These are phyloP conservation scores for Pachyrhynchus sulphureomaculatus DNA, from an alignment of 1,140 invertebrate genomes.

Conservation along the genomic window DNA sequence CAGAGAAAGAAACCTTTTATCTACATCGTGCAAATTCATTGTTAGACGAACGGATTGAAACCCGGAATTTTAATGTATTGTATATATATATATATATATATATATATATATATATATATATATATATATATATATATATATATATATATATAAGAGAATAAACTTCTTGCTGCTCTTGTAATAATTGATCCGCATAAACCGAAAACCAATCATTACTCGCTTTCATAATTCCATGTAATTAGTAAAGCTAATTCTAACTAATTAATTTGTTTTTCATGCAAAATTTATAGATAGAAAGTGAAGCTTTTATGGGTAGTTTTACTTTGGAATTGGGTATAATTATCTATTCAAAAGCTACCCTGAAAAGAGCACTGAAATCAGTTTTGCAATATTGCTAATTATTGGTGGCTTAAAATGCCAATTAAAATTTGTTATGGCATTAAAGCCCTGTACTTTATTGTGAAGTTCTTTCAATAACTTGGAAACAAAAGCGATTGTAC, in stretches of 20 bases:
- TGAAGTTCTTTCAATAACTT: too few relatives aligned
- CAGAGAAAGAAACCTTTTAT: too few relatives aligned
- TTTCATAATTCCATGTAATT: not conserved
- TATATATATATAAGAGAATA: too few relatives aligned
- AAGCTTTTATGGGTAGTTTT: constrained; percentile 1
- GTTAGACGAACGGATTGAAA: too few relatives aligned
- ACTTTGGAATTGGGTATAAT: not conserved
- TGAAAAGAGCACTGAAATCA: not conserved
- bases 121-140: too few relatives aligned
- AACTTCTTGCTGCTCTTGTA: too few relatives aligned
- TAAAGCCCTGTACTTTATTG: too few relatives aligned
- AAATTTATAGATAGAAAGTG: not conserved
- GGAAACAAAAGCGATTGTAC: too few relatives aligned
- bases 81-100: too few relatives aligned
- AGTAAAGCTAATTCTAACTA: not conserved
- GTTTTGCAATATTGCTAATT: not conserved
- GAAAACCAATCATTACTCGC: not conserved
- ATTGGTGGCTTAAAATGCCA: not conserved
- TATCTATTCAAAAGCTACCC: not conserved
- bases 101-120: too few relatives aligned
- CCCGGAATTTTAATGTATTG: too few relatives aligned
- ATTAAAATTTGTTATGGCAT: not conserved
- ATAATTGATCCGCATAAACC: not conserved
- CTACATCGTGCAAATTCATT: too few relatives aligned
- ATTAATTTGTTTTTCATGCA: not conserved